phyloP scores from a whole-genome alignment of 1,140 invertebrate species.

The Druon quercuslanigerum region DNA sequence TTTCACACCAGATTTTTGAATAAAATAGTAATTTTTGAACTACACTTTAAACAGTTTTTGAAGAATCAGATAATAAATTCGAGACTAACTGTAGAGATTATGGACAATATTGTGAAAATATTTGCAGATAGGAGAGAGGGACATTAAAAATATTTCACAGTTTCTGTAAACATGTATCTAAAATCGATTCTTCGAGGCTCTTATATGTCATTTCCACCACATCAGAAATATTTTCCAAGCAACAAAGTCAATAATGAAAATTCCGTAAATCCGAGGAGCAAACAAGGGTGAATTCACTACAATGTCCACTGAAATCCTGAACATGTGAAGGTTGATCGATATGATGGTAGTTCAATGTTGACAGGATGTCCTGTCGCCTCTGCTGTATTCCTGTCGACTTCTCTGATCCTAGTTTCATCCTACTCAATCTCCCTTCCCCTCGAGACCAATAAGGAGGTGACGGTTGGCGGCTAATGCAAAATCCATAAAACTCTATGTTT shows the following conservation, averaged over 20 bases:
- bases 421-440: conserved; percentile 33
- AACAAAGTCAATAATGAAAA: conserved; percentile 37
- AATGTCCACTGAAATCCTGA: conserved; percentile 32
- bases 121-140: too few relatives aligned
- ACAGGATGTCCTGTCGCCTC: conserved; percentile 44
- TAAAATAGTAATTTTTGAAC: too few relatives aligned
- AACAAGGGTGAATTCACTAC: conserved; percentile 34
- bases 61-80: too few relatives aligned
- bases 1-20: too few relatives aligned
- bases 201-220: neutral
- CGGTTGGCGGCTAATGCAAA: conserved; percentile 51
- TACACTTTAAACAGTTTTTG: too few relatives aligned
- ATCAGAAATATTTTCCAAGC: neutral
- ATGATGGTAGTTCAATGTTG: conserved; percentile 42
- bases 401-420: conserved; percentile 33
- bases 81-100: too few relatives aligned
- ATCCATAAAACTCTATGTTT: conserved; percentile 52
- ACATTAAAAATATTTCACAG: too few relatives aligned
- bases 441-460: conserved; percentile 46
- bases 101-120: too few relatives aligned
- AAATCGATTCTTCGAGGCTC: neutral
- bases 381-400: conserved; percentile 38
- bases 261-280: conserved; percentile 40
- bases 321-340: conserved; percentile 49
- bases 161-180: too few relatives aligned